Evolutionary conservation across 2,888 invertebrate genomes (phyloP), one percentile per base, ranked within the genome.

Genomic region (Uropetala carovei): DNA sequence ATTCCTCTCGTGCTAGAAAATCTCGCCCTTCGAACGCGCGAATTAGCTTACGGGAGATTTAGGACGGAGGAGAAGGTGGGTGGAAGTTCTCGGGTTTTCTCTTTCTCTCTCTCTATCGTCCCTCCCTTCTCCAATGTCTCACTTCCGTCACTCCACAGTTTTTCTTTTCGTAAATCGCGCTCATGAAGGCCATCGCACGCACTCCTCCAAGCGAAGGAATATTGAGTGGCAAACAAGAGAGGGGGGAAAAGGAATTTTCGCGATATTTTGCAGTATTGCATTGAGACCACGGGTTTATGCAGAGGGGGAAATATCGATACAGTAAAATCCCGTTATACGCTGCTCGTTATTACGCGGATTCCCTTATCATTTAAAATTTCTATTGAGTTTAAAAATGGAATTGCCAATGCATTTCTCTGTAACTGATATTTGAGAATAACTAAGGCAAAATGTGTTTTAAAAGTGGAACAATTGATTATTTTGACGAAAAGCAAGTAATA

Each of bases 171-270:
- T 16, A 83, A 57, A 57, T 57, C 57, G 18, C 83, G 83, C 83
- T 57, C 30, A 14, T 13, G 18, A 27, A 83, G 83, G 27, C 83
- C 3, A 43, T 13, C 18, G 57, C 82, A 82, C 82, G 82, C 27
- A 83, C 57, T 10, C 30, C 9, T 16, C 14, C 8, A 57, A 27
- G n/a, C 43, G 57, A 56, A n/a, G 83, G 83, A 43, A 57, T 57
- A 83, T 83, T 83, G 83, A 83, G 57, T 57, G 22, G 56, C 83
- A 83, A 83, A 83, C 83, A 83, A 83, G 83, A 8, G n/a, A 18
- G n/a, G n/a, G 8, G 27, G 27, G 82, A 14, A 30, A 18, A 27
- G 18, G 27, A 5, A 27, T 43, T 43, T 43, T 43, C 43, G 43
- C 43, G 43, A 43, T 43, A 3, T 43, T 7, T 43, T 13, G 5